Base-by-base conservation (phyloP, 2,797 vertebrate genomes). In the Cuculus canorus region DNA sequence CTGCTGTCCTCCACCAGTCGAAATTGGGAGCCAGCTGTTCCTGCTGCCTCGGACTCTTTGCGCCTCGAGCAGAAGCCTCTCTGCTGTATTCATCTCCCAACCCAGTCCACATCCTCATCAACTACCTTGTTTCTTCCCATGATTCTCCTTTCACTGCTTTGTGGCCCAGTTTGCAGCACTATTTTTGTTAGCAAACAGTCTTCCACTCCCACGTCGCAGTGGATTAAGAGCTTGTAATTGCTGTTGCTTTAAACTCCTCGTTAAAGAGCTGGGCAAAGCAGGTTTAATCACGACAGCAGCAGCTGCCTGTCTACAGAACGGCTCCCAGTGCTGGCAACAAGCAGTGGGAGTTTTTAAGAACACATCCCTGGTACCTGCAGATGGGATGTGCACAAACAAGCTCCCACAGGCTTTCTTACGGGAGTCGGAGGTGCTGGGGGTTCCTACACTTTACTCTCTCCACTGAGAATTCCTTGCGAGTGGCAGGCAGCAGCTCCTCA, bases 191-290 rank as follows among this genome's bases (percentile, higher is more conserved):
- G 82, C 89, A 66, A 92, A 32, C 80, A 27, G 32, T 27, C 48
- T 86, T 75, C 64, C 93, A 68, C 95, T 89, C 92, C 90, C 88
- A 69, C 81, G 3, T 17, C 3, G 71, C 75, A 43, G 5, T 61
- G 92, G 96, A 95, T 90, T 84, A 94, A 77, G 90, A 66, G 56
- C 78, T 47, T 33, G 57, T 82, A 85, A 87, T 76, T 93, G 92
- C 90, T 53, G 35, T 41, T 88, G 78, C 86, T 92, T 47, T 69
- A 48, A 91, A 88, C 25, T 92, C 43, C 64, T 80, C 4, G 1
- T 80, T 75, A 70, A 86, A 77, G 84, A 73, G 75, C 81, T 80
- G 88, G 66, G 30, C 94, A 11, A 52, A 82, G 92, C 83, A 68
- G 75, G 27, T 90, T 86, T 73, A 88, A 93, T 72, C 68, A 37